A percentile compares a stretch with the other conserved stretches of the same genome.
Conservation (phyloP, 1,140 invertebrate genomes). For the Pantala flavescens region DNA sequence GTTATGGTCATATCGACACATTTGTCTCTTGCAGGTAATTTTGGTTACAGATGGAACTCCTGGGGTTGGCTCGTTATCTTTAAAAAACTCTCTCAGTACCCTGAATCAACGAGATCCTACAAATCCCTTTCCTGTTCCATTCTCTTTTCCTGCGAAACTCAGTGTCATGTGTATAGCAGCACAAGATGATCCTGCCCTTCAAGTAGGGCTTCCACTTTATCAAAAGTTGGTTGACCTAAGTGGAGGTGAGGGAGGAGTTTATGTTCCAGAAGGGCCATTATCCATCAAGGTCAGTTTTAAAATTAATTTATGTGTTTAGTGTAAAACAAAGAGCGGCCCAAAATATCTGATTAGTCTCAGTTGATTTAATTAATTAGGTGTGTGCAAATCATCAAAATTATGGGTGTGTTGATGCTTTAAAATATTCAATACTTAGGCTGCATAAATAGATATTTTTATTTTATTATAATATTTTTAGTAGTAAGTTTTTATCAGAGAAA, state of each 20-base stretch:
- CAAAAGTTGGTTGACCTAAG: conserved; percentile 44
- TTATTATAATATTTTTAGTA: too few species aligned
- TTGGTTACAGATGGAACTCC: conserved; percentile 71
- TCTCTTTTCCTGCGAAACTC: conserved; percentile 70
- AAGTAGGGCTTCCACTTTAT: conserved; percentile 34
- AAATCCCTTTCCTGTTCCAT: conserved; percentile 52
- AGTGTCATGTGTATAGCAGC: conserved; percentile 59
- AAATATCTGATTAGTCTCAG: too few species aligned
- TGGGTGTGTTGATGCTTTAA: too few species aligned
- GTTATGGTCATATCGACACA: too few species aligned
- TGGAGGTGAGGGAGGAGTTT: conserved; percentile 51
- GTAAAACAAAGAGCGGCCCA: not conserved
- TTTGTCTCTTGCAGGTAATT: conserved; percentile 43
- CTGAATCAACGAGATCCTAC: conserved; percentile 35
- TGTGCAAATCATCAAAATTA: too few species aligned
- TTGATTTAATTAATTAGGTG: too few species aligned
- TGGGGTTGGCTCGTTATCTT: conserved; percentile 52
- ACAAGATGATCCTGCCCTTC: conserved; percentile 39
- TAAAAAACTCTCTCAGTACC: conserved; percentile 39
- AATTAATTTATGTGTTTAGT: too few species aligned
- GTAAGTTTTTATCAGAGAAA: too few species aligned
- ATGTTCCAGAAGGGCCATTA: conserved; percentile 48
- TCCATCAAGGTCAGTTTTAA: conserved; percentile 33
- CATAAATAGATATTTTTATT: too few species aligned
- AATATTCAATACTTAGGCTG: too few species aligned